A percentile compares a stretch with the other conserved stretches of the same genome.
Evolutionary conservation across 2,113 vertebrate species (phyloP).

Genomic region (Nasalis larvatus): DNA sequence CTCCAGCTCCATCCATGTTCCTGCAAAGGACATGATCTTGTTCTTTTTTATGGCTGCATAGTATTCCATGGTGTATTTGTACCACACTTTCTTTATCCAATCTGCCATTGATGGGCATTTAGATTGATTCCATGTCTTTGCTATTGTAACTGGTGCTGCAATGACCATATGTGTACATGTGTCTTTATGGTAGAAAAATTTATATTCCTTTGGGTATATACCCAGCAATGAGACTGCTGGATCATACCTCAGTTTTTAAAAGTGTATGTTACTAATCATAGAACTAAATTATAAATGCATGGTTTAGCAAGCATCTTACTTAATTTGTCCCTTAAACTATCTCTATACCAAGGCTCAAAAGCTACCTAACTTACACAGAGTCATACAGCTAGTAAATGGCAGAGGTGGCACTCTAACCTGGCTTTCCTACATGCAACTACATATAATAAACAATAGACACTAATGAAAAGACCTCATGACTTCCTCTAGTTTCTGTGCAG

Average conservation of each 20-base stretch:
- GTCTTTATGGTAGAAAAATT: too few relatives aligned
- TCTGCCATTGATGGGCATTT: too few relatives aligned
- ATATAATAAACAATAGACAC: not conserved
- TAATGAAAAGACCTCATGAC: not conserved
- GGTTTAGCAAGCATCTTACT: not conserved
- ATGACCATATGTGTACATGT: too few relatives aligned
- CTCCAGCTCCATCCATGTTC: too few relatives aligned
- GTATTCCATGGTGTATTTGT: too few relatives aligned
- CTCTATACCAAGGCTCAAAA: not conserved
- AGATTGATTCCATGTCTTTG: too few relatives aligned
- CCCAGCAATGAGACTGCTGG: too few relatives aligned
- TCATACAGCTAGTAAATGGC: not conserved
- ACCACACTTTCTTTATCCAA: too few relatives aligned
- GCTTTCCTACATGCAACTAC: not conserved
- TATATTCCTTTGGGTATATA: too few relatives aligned
- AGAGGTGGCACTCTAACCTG: not conserved
- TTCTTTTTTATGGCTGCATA: too few relatives aligned
- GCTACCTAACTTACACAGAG: not conserved
- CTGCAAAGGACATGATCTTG: too few relatives aligned
- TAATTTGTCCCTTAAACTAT: not conserved
- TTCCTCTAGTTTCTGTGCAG: not conserved
- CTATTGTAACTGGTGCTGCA: too few relatives aligned
- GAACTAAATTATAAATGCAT: not conserved
- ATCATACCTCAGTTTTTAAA: not conserved
- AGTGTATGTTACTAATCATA: not conserved